Evolutionary conservation across 2,888 invertebrate species (phyloP), one percentile per base, ranked within the genome.

Genomic region (Atethmia centrago): DNA sequence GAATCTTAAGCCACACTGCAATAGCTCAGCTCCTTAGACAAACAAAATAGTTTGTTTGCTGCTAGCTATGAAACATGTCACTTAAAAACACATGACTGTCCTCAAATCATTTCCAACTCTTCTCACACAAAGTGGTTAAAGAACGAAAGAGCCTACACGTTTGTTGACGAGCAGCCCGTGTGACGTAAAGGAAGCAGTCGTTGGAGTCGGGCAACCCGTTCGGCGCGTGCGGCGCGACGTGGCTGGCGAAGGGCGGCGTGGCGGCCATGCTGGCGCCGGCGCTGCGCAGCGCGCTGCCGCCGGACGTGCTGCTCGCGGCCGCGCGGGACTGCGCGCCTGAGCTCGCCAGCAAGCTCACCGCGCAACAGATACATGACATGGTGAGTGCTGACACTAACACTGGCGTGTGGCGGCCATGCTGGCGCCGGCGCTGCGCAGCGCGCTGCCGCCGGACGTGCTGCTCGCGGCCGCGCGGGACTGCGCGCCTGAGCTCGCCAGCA

Each of bases 391-490:
- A 21, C 14, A 31, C 49, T 47, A n/a, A 70, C 19, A 31, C 19
- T n/a, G 16, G 25, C 16, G 10, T 21, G 25, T 68, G 36, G 65
- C 21, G 16, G 21, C 36, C 69, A n/a, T 66, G 31, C n/a, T 42
- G n/a, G 21, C 3, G 16, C 28, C 97, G 80, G 96, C 97, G 80
- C 94, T 97, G 87, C 94, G 94, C 87, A 94, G 94, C 91, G 97
- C 95, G 79, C 94, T 97, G 75, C 95, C 97, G 81, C 98, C 16
- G 8, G 21, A 45, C 14, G 62, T 28, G 12, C 97, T 99, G 85
- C 98, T 99, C 96, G 98, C 98, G 74, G 97, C 98, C 85, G 99
- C 99, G 28, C 98, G 99, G 94, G 98, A 98, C 91, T 97, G 98
- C 80, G 99, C 99, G 62, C 98, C 97, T 90, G 97, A 97, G 89